Evolutionary conservation across 2,113 vertebrate genomes (phyloP).

Genomic region (Podocnemis expansa): DNA sequence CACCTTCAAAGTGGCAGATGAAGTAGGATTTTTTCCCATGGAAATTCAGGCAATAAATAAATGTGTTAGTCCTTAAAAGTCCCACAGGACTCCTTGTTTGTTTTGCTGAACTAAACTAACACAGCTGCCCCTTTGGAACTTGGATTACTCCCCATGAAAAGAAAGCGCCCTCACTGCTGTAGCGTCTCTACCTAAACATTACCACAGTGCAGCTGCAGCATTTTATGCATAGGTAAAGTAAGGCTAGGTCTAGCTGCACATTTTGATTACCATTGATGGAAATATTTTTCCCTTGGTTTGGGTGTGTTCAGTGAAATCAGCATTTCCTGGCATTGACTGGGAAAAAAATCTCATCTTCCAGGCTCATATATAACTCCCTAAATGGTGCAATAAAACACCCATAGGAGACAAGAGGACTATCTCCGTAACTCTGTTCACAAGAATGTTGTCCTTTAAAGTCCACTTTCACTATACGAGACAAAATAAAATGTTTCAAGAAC

Average conservation of each 20-base stretch:
- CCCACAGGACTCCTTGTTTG: too few species aligned
- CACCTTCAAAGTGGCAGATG: too few species aligned
- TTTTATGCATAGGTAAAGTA: not conserved
- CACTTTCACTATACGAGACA: slow-evolving; percentile 14
- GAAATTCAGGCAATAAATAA: too few species aligned
- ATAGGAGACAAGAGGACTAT: not conserved
- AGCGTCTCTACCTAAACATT: not conserved
- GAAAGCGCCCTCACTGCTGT: not conserved
- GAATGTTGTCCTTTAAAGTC: slow-evolving; percentile 13
- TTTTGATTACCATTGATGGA: too few species aligned
- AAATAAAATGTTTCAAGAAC: not conserved
- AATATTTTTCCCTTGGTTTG: too few species aligned
- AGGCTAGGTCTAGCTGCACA: not conserved
- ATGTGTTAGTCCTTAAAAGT: too few species aligned
- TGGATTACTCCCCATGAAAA: too few species aligned
- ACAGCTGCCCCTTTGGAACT: too few species aligned
- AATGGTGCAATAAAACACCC: not conserved
- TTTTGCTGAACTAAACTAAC: too few species aligned
- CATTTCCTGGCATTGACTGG: not conserved
- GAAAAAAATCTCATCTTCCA: not conserved
- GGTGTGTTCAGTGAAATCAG: not conserved
- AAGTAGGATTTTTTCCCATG: too few species aligned
- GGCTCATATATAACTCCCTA: not conserved
- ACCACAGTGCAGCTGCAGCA: not conserved
- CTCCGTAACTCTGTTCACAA: slow-evolving; percentile 39